Evolutionary conservation across 2,797 vertebrate genomes (phyloP).

Genomic region (Anolis apletophallus): DNA sequence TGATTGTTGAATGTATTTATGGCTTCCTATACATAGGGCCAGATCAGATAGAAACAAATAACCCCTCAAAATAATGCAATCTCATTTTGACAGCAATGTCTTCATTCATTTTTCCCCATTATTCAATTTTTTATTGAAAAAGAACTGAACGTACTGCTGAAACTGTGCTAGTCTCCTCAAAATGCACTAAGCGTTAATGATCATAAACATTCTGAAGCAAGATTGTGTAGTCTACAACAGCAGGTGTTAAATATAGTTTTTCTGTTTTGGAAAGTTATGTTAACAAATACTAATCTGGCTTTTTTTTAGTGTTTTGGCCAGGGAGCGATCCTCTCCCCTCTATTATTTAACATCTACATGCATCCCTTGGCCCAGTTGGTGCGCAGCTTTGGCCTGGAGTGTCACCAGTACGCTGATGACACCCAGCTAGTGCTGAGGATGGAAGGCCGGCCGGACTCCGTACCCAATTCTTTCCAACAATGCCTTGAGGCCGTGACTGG

Average conservation of each 20-base stretch:
- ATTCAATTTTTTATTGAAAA: neutral
- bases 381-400: too few species aligned
- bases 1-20: conserved; percentile 1
- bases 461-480: too few species aligned
- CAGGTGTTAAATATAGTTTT: neutral
- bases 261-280: neutral
- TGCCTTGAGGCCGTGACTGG: too few species aligned
- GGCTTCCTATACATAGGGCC: neutral
- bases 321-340: too few species aligned
- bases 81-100: neutral
- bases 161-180: neutral
- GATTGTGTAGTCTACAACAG: too few species aligned
- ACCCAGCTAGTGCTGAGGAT: too few species aligned
- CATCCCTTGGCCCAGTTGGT: too few species aligned
- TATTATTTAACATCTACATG: too few species aligned
- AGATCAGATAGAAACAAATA: neutral
- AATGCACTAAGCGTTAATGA: neutral
- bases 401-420: too few species aligned
- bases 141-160: neutral
- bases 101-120: neutral
- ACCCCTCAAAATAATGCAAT: neutral
- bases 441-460: too few species aligned
- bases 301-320: too few species aligned
- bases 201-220: neutral
- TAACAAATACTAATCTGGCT: too few species aligned